phyloP scores from a whole-genome alignment of 2,888 invertebrate genomes.

The Drosophila nr. perissopoda region DNA sequence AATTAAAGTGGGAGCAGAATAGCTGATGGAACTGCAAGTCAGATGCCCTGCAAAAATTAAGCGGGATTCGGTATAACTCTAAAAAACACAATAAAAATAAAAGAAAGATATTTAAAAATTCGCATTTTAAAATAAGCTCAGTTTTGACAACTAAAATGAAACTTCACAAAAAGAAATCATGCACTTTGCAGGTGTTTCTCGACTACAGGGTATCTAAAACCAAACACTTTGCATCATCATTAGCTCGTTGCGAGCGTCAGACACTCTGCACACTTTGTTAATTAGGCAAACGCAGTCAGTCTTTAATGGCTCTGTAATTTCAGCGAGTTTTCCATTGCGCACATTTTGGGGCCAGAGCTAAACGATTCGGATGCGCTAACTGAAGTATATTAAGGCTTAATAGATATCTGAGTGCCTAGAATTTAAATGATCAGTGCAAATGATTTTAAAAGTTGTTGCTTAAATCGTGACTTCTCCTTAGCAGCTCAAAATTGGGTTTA shows the following conservation, averaged over 20 bases:
- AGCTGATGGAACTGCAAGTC: background rate
- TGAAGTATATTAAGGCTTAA: constrained; percentile 16
- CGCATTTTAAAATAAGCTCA: fast-evolving
- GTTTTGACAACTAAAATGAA: background rate
- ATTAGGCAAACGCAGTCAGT: constrained; percentile 52
- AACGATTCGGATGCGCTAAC: constrained; percentile 17
- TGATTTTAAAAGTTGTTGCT: background rate
- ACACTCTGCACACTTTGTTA: constrained; percentile 46
- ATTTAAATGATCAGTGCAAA: constrained; percentile 3
- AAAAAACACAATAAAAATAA: background rate
- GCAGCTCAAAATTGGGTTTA: no score
- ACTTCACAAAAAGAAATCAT: background rate
- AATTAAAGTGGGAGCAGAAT: background rate
- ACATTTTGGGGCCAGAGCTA: constrained; percentile 4
- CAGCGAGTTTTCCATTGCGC: constrained; percentile 2
- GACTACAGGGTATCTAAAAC: constrained; percentile 25
- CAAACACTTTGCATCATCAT: constrained; percentile 43
- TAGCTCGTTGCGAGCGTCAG: constrained; percentile 34
- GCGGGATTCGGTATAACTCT: background rate
- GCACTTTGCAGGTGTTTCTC: background rate
- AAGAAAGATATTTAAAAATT: background rate
- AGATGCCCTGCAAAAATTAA: constrained; percentile 5
- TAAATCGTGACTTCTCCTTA: background rate
- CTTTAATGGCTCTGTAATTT: constrained; percentile 55
- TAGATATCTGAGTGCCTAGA: background rate